A percentile compares a stretch with the other conserved stretches of the same genome.
phyloP scores from a whole-genome alignment of 2,888 invertebrate genomes.

The Eudasyphora cyanicolor region DNA sequence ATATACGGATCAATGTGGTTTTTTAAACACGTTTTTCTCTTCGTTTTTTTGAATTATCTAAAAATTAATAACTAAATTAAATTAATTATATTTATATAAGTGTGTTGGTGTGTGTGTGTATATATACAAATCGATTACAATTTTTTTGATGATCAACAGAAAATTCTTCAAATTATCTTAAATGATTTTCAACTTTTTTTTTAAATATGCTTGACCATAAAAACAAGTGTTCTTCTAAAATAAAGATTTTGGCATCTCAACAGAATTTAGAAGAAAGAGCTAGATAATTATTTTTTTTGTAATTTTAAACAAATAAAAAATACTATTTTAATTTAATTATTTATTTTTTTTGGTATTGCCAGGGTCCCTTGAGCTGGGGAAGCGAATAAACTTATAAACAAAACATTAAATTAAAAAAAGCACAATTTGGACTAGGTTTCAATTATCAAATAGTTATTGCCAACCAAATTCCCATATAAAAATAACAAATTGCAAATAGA shows the following conservation, averaged over 20 bases:
- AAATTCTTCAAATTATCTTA: neutral
- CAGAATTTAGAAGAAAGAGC: neutral
- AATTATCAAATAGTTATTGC: neutral
- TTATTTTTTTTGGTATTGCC: slow-evolving; percentile 20
- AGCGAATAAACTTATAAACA: neutral
- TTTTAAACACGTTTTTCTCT: neutral
- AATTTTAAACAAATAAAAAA: slow-evolving; percentile 14
- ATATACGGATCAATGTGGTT: slow-evolving; percentile 20
- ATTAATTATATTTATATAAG: slow-evolving; percentile 36
- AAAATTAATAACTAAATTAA: slow-evolving; percentile 37
- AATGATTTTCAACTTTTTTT: too few relatives aligned
- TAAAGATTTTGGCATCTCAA: slow-evolving; percentile 24
- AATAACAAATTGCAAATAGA: neutral
- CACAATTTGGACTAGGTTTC: neutral
- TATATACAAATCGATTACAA: slow-evolving; percentile 34
- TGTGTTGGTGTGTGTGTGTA: slow-evolving; percentile 37
- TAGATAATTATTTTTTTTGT: too few relatives aligned
- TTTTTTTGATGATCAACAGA: neutral
- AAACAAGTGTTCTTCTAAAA: neutral
- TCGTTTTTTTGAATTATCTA: slow-evolving; percentile 19
- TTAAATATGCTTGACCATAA: neutral
- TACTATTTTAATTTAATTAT: slow-evolving; percentile 25
- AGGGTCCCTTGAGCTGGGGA: neutral
- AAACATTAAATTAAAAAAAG: neutral
- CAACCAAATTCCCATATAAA: neutral